Conservation (phyloP, 2,888 invertebrate species). For the Leuctra nigra region DNA sequence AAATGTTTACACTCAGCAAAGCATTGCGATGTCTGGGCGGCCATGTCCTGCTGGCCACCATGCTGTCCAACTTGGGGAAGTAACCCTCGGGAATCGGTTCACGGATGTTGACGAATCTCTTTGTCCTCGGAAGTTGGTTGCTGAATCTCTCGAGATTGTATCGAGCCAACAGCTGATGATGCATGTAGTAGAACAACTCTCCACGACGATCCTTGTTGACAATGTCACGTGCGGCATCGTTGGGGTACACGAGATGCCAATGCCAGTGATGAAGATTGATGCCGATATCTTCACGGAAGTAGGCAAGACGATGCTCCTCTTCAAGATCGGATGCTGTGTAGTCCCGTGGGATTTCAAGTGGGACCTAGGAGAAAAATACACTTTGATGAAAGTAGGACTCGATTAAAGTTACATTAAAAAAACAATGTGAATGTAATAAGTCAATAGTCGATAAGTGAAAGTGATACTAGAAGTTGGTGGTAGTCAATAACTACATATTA, state of each 20-base stretch:
- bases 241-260: constrained; percentile 45
- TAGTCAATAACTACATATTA: too few species aligned
- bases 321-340: constrained; percentile 38
- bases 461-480: too few species aligned
- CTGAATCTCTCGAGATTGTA: constrained; percentile 38
- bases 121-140: constrained; percentile 33
- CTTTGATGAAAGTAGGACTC: too few species aligned
- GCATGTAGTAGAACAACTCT: constrained; percentile 41
- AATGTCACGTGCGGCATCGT: constrained; percentile 33
- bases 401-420: too few species aligned
- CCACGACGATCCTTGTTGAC: constrained; percentile 38
- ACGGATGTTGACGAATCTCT: constrained; percentile 32
- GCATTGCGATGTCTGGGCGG: constrained; percentile 31
- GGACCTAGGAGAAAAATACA: constrained; percentile 25
- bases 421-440: too few species aligned
- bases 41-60: constrained; percentile 38
- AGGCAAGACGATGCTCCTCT: constrained; percentile 38
- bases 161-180: constrained; percentile 41
- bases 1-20: constrained; percentile 25
- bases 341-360: constrained; percentile 36
- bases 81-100: constrained; percentile 36
- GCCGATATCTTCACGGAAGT: constrained; percentile 48
- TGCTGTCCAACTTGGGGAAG: constrained; percentile 35
- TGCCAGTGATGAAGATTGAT: constrained; percentile 51
- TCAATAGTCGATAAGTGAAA: too few species aligned